These are phyloP conservation scores for Sylvilagus floridanus DNA, from an alignment of 2,797 vertebrate genomes.

Conservation along the genomic window DNA sequence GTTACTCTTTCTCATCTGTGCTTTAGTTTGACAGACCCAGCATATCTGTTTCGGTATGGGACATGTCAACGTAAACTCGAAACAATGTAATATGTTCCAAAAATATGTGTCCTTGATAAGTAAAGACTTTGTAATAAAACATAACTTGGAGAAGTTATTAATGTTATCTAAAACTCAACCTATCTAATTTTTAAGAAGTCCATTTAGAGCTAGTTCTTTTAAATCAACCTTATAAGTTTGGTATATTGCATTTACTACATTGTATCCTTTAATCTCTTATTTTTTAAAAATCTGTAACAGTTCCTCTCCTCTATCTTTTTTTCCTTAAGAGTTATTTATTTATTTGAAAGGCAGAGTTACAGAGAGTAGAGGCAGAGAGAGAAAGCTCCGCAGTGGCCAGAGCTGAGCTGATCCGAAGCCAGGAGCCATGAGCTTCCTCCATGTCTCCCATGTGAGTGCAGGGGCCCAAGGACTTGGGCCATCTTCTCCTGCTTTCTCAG, in stretches of 20 bases:
- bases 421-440: too few species aligned
- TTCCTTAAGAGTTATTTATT: background rate
- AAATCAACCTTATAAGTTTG: slow-evolving; percentile 5
- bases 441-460: too few species aligned
- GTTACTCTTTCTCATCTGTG: background rate
- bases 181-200: slow-evolving; percentile 28
- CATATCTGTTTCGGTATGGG: background rate
- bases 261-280: background rate
- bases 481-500: too few species aligned
- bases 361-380: too few species aligned
- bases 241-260: background rate
- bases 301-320: background rate
- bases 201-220: slow-evolving; percentile 27
- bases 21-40: background rate
- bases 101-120: slow-evolving; percentile 1
- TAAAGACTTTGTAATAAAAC: slow-evolving; percentile 21
- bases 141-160: slow-evolving; percentile 28
- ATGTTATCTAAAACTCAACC: background rate
- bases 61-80: background rate
- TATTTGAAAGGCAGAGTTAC: too few species aligned
- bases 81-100: background rate
- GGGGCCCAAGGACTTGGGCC: too few species aligned
- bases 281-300: background rate
- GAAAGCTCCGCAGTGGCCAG: too few species aligned
- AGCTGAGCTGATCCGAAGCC: too few species aligned